phyloP scores from a whole-genome alignment of 2,797 vertebrate species.

The Pelodytes ibericus region DNA sequence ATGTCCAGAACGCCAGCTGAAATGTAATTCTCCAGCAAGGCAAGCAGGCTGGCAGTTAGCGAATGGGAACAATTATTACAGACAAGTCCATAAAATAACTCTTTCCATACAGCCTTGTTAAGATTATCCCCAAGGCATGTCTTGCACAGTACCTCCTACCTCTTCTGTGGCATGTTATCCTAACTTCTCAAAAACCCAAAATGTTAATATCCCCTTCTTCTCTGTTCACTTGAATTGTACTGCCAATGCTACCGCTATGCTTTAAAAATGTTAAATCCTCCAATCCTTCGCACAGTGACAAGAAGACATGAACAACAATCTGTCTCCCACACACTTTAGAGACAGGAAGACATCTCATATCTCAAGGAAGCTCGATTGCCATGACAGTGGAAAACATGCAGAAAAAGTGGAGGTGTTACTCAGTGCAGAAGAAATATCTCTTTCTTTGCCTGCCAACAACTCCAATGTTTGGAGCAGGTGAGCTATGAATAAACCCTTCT shows the following conservation, averaged over 20 bases:
- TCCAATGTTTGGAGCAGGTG: background rate
- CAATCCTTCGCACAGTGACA: conserved; percentile 15
- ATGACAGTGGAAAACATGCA: conserved; percentile 30
- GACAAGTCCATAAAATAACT: background rate
- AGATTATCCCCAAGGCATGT: background rate
- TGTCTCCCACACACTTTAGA: conserved; percentile 43
- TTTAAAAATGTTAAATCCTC: conserved; percentile 8
- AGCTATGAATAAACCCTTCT: conserved; percentile 6
- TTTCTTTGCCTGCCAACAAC: conserved; percentile 29
- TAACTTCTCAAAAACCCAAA: background rate
- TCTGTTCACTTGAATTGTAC: background rate
- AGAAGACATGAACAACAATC: conserved; percentile 32
- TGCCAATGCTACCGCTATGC: background rate
- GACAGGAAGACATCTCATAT: conserved; percentile 12
- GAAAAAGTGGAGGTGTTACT: conserved; percentile 14
- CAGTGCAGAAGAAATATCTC: conserved; percentile 4
- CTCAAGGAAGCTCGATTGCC: conserved; percentile 34
- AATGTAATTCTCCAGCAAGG: conserved; percentile 31
- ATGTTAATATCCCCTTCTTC: background rate
- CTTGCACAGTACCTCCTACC: background rate
- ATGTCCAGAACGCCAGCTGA: conserved; percentile 51
- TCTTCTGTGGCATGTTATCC: background rate
- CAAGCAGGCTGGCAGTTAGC: conserved; percentile 10
- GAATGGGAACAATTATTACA: conserved; percentile 12
- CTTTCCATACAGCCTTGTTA: background rate